These are phyloP conservation scores for Amphilophus citrinellus DNA, from an alignment of 2,113 vertebrate species.

Conservation along the genomic window DNA sequence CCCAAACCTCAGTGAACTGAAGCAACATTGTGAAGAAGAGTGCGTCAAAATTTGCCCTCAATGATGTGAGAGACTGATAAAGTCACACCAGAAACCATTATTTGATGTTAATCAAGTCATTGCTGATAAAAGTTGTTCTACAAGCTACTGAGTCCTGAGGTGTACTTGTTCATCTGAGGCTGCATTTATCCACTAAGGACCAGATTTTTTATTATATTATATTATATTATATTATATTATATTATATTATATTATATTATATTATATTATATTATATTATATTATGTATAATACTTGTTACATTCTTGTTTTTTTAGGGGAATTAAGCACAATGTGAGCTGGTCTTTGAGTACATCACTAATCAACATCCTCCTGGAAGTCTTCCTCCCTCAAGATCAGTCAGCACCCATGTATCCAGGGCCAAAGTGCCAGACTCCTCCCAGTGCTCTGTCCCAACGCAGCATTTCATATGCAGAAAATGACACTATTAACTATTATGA, in stretches of 20 bases:
- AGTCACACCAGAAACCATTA: too few species aligned
- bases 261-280: background rate
- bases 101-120: too few species aligned
- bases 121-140: too few species aligned
- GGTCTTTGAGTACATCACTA: constrained; percentile 78
- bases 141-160: too few species aligned
- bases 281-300: background rate
- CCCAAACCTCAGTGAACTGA: too few species aligned
- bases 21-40: too few species aligned
- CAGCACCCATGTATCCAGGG: constrained; percentile 55
- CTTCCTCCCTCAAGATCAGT: constrained; percentile 58
- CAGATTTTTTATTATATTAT: background rate
- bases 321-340: constrained; percentile 81
- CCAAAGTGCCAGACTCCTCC: constrained; percentile 52
- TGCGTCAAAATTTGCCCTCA: too few species aligned
- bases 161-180: too few species aligned
- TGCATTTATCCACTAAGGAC: too few species aligned
- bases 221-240: background rate
- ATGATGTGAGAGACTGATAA: too few species aligned
- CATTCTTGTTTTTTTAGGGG: constrained; percentile 76
- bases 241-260: background rate
- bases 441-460: constrained; percentile 36
- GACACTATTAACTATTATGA: background rate
- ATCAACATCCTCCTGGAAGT: constrained; percentile 72
- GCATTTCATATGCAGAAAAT: background rate